Percentiles rank a stretch among this genome's conserved stretches.
These are phyloP conservation scores for Octodonta nipae DNA, from an alignment of 2,888 invertebrate species.

Conservation along the genomic window DNA sequence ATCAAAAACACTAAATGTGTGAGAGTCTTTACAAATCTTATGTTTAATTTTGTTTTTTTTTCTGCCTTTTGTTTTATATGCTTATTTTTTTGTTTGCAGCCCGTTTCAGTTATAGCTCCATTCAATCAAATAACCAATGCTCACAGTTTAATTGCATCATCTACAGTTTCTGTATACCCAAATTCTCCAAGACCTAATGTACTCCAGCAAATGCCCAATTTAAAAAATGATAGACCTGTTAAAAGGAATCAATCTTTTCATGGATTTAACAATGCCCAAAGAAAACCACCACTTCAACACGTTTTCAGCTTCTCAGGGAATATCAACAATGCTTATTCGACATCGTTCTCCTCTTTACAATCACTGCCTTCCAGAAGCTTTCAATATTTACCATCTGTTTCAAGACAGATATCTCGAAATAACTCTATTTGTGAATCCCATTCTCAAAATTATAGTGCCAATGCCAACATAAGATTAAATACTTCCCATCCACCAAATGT, in stretches of 20 bases:
- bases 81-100: slow-evolving; percentile 37
- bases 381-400: slow-evolving; percentile 14
- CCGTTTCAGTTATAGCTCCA: slow-evolving; percentile 47
- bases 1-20: too few relatives aligned
- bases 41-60: slow-evolving; percentile 5
- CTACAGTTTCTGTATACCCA: slow-evolving; percentile 17
- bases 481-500: too few relatives aligned
- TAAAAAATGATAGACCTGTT: slow-evolving; percentile 13
- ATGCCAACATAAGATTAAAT: too few relatives aligned
- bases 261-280: slow-evolving; percentile 27
- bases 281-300: slow-evolving; percentile 5
- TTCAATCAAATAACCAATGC: slow-evolving; percentile 27
- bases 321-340: slow-evolving; percentile 12
- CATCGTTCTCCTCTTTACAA: slow-evolving; percentile 9
- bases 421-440: slow-evolving; percentile 10
- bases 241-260: slow-evolving; percentile 34
- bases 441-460: too few relatives aligned
- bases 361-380: too few relatives aligned
- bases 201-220: slow-evolving; percentile 2
- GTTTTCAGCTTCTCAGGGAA: slow-evolving; percentile 11
- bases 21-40: too few relatives aligned
- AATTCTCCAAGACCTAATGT: neutral
- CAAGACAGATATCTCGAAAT: slow-evolving; percentile 10
- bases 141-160: slow-evolving; percentile 17
- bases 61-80: slow-evolving; percentile 24